Conservation (phyloP, 2,888 invertebrate genomes). For the Cinara cedri region DNA sequence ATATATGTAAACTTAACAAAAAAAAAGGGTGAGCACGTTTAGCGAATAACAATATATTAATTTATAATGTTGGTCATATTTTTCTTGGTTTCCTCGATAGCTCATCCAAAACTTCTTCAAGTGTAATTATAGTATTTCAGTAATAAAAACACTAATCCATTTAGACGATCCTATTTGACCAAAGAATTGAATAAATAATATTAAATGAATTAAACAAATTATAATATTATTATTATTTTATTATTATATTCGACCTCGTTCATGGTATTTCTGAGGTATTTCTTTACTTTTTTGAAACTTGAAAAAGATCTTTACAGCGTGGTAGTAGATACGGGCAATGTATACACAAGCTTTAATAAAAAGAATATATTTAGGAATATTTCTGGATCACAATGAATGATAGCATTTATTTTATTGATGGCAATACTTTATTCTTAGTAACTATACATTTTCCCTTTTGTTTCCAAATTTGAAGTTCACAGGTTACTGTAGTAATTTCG, state of each 20-base stretch:
- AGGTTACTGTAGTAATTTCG: not conserved
- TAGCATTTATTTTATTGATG: constrained; percentile 8
- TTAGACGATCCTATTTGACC: not conserved
- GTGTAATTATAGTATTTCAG: not conserved
- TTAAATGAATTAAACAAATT: too few relatives aligned
- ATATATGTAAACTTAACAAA: too few relatives aligned
- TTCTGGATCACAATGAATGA: not conserved
- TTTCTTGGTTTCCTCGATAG: not conserved
- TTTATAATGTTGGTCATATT: too few relatives aligned
- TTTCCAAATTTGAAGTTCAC: constrained; percentile 10
- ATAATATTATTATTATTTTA: not conserved
- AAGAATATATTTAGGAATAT: not conserved
- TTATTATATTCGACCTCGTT: too few relatives aligned
- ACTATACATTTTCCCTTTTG: not conserved
- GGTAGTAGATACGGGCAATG: not conserved
- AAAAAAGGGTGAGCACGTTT: too few relatives aligned
- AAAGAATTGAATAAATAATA: not conserved
- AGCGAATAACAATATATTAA: too few relatives aligned
- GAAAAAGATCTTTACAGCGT: not conserved
- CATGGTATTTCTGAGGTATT: not conserved
- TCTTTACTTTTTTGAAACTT: not conserved
- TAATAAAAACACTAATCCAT: not conserved
- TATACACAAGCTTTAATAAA: not conserved
- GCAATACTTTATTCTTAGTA: not conserved
- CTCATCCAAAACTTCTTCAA: not conserved